Evolutionary conservation across 2,113 vertebrate genomes (phyloP).

Genomic region (Calidris pygmaea): DNA sequence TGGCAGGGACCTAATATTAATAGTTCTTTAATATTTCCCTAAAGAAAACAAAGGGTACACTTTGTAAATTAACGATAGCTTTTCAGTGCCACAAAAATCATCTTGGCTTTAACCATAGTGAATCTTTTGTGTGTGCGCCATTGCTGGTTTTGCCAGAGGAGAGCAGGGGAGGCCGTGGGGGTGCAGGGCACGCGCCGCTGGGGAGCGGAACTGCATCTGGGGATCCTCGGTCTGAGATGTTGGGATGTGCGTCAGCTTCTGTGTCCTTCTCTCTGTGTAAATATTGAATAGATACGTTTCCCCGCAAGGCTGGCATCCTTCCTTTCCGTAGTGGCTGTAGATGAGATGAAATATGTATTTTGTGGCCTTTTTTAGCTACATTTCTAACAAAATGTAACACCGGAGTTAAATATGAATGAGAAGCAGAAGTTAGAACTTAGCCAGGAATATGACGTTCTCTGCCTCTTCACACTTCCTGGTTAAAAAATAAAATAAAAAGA

Average conservation of each 20-base stretch:
- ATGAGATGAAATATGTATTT: neutral
- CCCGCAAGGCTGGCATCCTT: neutral
- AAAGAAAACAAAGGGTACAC: accelerated
- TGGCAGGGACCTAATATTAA: accelerated
- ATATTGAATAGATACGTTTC: neutral
- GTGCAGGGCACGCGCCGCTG: accelerated
- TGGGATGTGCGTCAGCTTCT: neutral
- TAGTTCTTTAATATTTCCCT: accelerated
- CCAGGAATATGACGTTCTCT: neutral
- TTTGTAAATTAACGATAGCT: accelerated
- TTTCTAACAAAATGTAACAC: neutral
- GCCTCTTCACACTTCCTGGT: neutral
- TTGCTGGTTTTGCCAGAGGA: accelerated
- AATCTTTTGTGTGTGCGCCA: accelerated
- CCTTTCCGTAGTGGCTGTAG: neutral
- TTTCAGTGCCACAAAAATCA: neutral
- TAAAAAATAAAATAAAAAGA: neutral
- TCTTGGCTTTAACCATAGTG: accelerated
- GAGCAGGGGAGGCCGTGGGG: neutral
- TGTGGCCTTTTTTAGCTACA: neutral
- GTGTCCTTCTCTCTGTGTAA: neutral
- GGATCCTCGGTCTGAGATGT: no score
- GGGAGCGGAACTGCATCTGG: neutral
- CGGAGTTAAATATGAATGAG: neutral
- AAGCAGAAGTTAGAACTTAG: neutral